Percentiles rank a stretch among this genome's conserved stretches.
These are phyloP conservation scores for Drosophila repletoides DNA, from an alignment of 1,140 invertebrate genomes.

Conservation along the genomic window DNA sequence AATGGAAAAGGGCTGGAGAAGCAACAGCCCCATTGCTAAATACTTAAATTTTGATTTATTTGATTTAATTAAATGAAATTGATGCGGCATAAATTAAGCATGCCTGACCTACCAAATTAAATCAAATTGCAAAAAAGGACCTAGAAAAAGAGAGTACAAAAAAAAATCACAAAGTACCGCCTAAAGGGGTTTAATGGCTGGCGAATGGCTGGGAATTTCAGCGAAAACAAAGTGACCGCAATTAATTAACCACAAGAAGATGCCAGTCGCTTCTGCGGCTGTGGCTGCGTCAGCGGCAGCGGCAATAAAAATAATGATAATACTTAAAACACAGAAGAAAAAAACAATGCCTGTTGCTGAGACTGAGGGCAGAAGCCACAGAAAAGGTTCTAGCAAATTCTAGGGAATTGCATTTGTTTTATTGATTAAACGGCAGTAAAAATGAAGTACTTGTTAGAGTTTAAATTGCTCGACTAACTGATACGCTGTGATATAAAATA, in stretches of 20 bases:
- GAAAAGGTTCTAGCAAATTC: not conserved
- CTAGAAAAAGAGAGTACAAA: slow-evolving; percentile 9
- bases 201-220: slow-evolving; percentile 59
- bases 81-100: slow-evolving; percentile 45
- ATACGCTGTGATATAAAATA: too few species aligned
- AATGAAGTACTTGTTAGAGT: too few species aligned
- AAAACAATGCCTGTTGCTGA: slow-evolving; percentile 16
- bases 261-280: too few species aligned
- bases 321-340: slow-evolving; percentile 4
- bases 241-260: slow-evolving; percentile 72
- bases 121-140: slow-evolving; percentile 51
- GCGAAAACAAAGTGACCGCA: slow-evolving; percentile 62
- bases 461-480: too few species aligned
- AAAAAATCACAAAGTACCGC: slow-evolving; percentile 7
- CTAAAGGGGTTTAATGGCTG: slow-evolving; percentile 62
- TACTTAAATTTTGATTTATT: slow-evolving; percentile 54
- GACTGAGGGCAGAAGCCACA: not conserved
- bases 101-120: slow-evolving; percentile 59
- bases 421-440: slow-evolving; percentile 35
- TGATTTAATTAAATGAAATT: slow-evolving; percentile 44
- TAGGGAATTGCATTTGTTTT: slow-evolving; percentile 23
- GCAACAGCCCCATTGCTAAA: slow-evolving; percentile 3
- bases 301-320: slow-evolving; percentile 70
- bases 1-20: not conserved
- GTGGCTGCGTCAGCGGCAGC: too few species aligned